Percentiles rank a stretch among this genome's conserved stretches.
phyloP scores from a whole-genome alignment of 2,888 invertebrate genomes.

The Hyppa rectilinea region DNA sequence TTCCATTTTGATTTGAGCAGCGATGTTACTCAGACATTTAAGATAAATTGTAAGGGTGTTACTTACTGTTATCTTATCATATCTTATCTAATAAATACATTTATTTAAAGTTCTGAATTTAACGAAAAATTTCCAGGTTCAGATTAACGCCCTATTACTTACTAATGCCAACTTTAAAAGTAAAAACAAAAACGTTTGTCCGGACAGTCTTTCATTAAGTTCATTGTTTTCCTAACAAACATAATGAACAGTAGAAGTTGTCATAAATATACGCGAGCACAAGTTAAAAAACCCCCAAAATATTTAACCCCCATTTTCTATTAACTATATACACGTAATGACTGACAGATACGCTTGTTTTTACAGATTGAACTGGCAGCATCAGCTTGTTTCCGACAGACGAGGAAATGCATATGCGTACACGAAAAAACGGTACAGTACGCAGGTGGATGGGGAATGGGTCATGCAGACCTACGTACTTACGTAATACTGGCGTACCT shows the following conservation, averaged over 20 bases:
- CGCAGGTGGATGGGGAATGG: slow-evolving; percentile 1
- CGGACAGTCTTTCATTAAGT: no score
- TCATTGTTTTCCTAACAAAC: no score
- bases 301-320: slow-evolving; percentile 2
- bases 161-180: background rate
- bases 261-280: no score
- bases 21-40: slow-evolving; percentile 2
- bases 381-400: slow-evolving; percentile 20
- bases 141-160: no score
- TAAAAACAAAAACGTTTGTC: background rate
- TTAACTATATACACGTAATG: slow-evolving; percentile 6
- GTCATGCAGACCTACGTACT: slow-evolving; percentile 5
- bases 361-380: slow-evolving; percentile 25
- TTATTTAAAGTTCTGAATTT: no score
- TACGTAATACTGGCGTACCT: background rate
- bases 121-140: no score
- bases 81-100: no score
- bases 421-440: background rate
- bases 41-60: background rate
- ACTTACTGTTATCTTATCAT: no score
- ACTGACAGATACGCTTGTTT: slow-evolving; percentile 31
- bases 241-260: no score
- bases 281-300: no score
- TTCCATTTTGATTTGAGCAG: slow-evolving; percentile 37
- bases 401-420: slow-evolving; percentile 15